Conservation (phyloP, 2,113 vertebrate genomes). For the Lagenorhynchus albirostris region DNA sequence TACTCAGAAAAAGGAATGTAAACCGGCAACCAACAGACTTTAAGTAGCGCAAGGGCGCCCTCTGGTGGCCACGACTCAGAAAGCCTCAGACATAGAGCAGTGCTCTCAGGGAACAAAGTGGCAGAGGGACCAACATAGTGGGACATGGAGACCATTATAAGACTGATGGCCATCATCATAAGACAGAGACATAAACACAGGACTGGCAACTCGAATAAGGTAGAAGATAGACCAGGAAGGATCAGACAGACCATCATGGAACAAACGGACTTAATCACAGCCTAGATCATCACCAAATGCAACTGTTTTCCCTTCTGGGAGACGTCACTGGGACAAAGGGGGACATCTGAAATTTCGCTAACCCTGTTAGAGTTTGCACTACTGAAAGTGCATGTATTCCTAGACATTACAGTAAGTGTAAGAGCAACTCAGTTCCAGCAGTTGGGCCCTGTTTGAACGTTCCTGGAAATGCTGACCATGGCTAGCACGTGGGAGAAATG, state of each 20-base stretch:
- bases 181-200: background rate
- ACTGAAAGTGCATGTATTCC: background rate
- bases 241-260: background rate
- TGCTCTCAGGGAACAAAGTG: background rate
- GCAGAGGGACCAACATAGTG: background rate
- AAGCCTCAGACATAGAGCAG: background rate
- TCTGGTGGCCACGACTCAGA: conserved; percentile 35
- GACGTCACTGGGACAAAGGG: background rate
- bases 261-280: background rate
- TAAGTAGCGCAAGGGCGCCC: background rate
- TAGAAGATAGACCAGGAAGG: background rate
- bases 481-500: background rate
- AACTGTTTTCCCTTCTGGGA: background rate
- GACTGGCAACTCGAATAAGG: background rate
- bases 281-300: background rate
- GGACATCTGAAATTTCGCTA: background rate
- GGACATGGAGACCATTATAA: background rate
- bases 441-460: background rate
- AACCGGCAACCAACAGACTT: background rate
- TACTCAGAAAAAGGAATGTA: background rate
- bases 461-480: background rate
- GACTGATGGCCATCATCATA: background rate
- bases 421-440: background rate
- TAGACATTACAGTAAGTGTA: background rate
- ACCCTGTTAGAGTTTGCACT: background rate